Conservation (phyloP, 2,888 invertebrate species). For the Belgica antarctica region DNA sequence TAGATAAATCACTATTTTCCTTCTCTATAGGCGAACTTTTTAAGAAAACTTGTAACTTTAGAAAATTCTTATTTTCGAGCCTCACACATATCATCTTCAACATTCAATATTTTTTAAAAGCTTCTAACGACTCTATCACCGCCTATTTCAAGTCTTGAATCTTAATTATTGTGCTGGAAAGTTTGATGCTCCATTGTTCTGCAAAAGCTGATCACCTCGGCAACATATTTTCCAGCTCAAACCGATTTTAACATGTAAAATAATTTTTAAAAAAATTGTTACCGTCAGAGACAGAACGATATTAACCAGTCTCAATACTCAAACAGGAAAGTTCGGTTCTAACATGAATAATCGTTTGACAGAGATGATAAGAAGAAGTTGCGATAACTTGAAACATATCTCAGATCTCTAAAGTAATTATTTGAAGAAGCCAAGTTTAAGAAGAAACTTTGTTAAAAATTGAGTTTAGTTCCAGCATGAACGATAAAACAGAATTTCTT, state of each 20-base stretch:
- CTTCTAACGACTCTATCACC: not conserved
- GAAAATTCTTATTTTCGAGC: not conserved
- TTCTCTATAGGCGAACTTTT: too few relatives aligned
- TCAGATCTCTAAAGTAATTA: not conserved
- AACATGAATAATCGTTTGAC: not conserved
- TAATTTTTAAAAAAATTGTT: not conserved
- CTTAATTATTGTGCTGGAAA: not conserved
- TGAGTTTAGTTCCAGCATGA: too few relatives aligned
- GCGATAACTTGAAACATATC: constrained; percentile 14
- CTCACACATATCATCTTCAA: not conserved
- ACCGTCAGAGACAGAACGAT: not conserved
- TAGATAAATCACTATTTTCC: too few relatives aligned
- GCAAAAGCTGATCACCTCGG: not conserved
- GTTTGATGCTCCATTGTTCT: not conserved
- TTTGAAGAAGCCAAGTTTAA: not conserved
- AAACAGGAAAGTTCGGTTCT: not conserved
- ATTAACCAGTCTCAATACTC: too few relatives aligned
- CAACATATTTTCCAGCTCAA: too few relatives aligned
- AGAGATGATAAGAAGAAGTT: not conserved
- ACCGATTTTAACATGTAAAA: not conserved
- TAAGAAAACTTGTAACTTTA: not conserved
- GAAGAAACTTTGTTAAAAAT: too few relatives aligned
- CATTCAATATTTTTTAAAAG: not conserved
- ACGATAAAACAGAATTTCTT: too few relatives aligned
- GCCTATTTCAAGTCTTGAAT: not conserved